Conservation (phyloP, 2,113 vertebrate species). For the Piprites chloris region DNA sequence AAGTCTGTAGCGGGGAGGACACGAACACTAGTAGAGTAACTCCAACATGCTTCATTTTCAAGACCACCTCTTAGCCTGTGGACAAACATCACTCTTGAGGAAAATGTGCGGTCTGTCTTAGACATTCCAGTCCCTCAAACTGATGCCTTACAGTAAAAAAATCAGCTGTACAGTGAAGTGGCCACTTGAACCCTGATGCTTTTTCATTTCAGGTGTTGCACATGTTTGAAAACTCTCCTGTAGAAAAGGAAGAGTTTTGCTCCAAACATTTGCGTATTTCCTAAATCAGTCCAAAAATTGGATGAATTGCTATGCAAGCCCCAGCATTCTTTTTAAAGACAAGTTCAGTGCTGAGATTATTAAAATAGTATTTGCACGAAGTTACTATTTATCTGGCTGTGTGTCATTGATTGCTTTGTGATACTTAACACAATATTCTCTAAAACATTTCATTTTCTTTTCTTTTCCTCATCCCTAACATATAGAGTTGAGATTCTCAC, state of each 20-base stretch:
- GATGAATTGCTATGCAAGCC: not conserved
- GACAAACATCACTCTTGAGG: not conserved
- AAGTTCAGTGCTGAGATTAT: not conserved
- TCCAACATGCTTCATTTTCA: not conserved
- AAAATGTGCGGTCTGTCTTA: fast-evolving
- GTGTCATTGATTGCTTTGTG: not conserved
- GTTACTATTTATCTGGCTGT: not conserved
- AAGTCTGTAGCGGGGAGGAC: not conserved
- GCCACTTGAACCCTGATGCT: not conserved
- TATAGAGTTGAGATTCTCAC: not conserved
- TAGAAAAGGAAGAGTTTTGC: not conserved
- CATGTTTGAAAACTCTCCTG: not conserved
- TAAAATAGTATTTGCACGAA: not conserved
- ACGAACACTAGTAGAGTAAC: not conserved
- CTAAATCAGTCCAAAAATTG: not conserved
- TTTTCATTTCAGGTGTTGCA: not conserved
- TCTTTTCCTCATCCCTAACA: not conserved
- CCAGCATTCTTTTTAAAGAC: not conserved
- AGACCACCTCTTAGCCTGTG: not conserved
- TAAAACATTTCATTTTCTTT: not conserved
- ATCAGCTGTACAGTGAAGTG: not conserved
- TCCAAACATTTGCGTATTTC: not conserved
- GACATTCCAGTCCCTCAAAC: not conserved
- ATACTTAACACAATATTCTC: not conserved
- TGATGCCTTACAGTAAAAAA: not conserved